Evolutionary conservation across 2,888 invertebrate genomes (phyloP).

Genomic region (Sepioteuthis lessoniana): DNA sequence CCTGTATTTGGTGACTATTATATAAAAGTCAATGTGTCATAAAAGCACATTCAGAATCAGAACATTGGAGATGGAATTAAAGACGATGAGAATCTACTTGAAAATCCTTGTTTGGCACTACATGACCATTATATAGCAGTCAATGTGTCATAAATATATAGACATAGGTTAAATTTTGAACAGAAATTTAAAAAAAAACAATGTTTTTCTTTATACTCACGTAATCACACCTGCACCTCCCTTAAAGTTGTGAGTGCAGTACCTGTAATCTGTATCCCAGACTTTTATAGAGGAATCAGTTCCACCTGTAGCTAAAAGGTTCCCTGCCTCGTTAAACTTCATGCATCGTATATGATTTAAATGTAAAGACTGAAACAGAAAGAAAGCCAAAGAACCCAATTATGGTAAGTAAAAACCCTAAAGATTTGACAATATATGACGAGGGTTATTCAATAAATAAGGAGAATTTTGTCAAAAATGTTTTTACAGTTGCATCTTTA

Average conservation of each 20-base stretch:
- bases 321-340: background rate
- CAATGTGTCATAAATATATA: background rate
- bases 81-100: no score
- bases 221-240: background rate
- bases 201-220: background rate
- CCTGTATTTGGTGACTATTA: no score
- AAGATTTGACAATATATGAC: background rate
- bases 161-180: background rate
- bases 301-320: constrained; percentile 38
- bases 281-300: background rate
- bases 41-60: no score
- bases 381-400: background rate
- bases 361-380: background rate
- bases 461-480: no score
- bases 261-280: constrained; percentile 2
- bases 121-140: no score
- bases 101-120: no score
- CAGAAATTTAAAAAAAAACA: no score
- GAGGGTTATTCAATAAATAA: no score
- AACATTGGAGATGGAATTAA: no score
- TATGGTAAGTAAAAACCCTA: background rate
- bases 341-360: background rate
- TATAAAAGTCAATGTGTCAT: no score
- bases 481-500: no score
- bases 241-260: constrained; percentile 25